phyloP scores from a whole-genome alignment of 2,113 vertebrate genomes.

The Micromys minutus region DNA sequence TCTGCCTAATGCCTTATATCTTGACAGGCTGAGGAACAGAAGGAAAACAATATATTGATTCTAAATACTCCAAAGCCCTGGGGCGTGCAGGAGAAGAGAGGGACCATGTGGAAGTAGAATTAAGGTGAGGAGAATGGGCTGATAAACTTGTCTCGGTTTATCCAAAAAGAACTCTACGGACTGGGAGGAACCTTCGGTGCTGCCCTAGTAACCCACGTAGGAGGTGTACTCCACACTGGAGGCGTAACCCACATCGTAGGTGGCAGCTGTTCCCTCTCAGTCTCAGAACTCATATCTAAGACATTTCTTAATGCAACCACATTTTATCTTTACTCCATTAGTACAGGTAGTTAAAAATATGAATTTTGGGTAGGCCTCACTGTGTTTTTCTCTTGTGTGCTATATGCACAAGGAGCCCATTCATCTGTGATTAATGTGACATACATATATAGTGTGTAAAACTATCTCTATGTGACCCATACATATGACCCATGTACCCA shows the following conservation, averaged over 20 bases:
- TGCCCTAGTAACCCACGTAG: accelerated
- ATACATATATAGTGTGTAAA: accelerated
- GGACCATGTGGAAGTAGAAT: background rate
- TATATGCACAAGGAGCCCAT: too few species aligned
- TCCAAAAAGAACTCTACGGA: background rate
- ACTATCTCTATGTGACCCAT: accelerated
- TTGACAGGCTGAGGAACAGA: too few species aligned
- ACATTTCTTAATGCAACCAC: accelerated
- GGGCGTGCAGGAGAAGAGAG: too few species aligned
- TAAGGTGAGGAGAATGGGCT: background rate
- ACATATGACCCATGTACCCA: background rate
- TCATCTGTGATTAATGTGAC: background rate
- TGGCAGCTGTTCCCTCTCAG: accelerated
- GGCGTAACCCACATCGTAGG: accelerated
- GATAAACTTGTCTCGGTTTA: background rate
- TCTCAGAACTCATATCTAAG: background rate
- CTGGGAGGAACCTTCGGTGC: accelerated
- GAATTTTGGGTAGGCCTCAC: accelerated
- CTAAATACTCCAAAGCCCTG: background rate
- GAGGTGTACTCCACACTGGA: too few species aligned
- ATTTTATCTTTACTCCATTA: too few species aligned
- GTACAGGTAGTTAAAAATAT: background rate
- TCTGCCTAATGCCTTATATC: background rate
- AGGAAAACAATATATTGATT: background rate
- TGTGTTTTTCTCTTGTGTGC: background rate